A percentile compares a stretch with the other conserved stretches of the same genome.
Conservation (phyloP, 2,113 vertebrate species). For the Pao palembangensis region DNA sequence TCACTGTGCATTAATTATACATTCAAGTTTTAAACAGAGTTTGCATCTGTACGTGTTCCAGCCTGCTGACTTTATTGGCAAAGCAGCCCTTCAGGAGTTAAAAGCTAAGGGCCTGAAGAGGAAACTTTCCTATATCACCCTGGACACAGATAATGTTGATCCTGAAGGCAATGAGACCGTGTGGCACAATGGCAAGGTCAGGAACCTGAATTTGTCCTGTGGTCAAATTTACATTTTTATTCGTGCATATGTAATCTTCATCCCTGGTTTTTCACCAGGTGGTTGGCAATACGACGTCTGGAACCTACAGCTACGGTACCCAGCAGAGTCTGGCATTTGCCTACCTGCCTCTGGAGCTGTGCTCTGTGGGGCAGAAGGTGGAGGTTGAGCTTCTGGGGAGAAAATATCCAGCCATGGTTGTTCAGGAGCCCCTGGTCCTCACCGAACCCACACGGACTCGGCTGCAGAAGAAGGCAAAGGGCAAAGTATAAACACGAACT, state of each 20-base stretch:
- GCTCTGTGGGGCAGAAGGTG: constrained; percentile 83
- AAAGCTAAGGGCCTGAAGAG: constrained; percentile 85
- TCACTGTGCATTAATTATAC: neutral
- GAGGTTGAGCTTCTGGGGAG: constrained; percentile 90
- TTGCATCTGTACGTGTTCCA: constrained; percentile 49
- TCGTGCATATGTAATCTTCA: neutral
- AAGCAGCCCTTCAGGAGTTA: constrained; percentile 86
- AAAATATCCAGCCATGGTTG: constrained; percentile 81
- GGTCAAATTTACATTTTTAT: neutral
- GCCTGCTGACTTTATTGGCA: constrained; percentile 91
- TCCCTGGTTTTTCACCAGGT: constrained; percentile 74
- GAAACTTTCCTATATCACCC: constrained; percentile 84
- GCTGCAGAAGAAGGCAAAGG: constrained; percentile 78
- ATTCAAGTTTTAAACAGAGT: neutral
- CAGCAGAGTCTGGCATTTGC: constrained; percentile 89
- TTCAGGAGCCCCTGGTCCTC: constrained; percentile 85
- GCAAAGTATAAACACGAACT: constrained; percentile 32
- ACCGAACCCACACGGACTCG: constrained; percentile 85
- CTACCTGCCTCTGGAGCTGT: constrained; percentile 85
- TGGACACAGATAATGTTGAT: constrained; percentile 87
- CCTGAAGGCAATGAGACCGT: constrained; percentile 96
- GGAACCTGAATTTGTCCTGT: neutral
- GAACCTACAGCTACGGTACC: constrained; percentile 86
- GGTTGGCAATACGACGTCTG: constrained; percentile 95
- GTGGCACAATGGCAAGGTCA: constrained; percentile 87